Conservation (phyloP, 2,113 vertebrate species). For the Galeopterus variegatus region DNA sequence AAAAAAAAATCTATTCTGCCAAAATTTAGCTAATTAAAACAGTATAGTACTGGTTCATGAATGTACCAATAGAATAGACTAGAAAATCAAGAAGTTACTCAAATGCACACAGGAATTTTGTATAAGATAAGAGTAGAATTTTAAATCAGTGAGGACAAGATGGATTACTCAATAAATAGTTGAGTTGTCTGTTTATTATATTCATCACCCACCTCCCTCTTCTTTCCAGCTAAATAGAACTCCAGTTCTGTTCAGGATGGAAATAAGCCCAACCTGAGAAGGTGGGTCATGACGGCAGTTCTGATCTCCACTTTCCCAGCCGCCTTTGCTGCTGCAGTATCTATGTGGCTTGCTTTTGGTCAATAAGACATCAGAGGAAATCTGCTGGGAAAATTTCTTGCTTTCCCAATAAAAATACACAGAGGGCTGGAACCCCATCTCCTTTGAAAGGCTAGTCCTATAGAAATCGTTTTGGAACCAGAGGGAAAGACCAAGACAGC, state of each 20-base stretch:
- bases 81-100: slow-evolving; percentile 14
- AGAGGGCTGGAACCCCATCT: background rate
- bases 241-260: background rate
- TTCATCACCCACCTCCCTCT: background rate
- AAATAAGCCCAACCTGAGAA: background rate
- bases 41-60: background rate
- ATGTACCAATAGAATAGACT: background rate
- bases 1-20: background rate
- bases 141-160: slow-evolving; percentile 6
- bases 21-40: slow-evolving; percentile 43
- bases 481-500: background rate
- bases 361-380: background rate
- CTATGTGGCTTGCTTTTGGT: background rate
- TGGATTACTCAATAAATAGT: background rate
- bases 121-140: slow-evolving; percentile 4
- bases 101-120: background rate
- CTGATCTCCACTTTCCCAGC: background rate
- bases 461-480: background rate
- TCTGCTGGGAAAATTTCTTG: background rate
- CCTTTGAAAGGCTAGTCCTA: background rate
- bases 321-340: background rate
- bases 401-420: slow-evolving; percentile 9
- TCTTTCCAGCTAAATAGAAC: background rate
- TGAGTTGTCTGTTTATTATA: background rate
- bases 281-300: background rate